Conservation (phyloP, 2,888 invertebrate species). For the Masnerella sp. region DNA sequence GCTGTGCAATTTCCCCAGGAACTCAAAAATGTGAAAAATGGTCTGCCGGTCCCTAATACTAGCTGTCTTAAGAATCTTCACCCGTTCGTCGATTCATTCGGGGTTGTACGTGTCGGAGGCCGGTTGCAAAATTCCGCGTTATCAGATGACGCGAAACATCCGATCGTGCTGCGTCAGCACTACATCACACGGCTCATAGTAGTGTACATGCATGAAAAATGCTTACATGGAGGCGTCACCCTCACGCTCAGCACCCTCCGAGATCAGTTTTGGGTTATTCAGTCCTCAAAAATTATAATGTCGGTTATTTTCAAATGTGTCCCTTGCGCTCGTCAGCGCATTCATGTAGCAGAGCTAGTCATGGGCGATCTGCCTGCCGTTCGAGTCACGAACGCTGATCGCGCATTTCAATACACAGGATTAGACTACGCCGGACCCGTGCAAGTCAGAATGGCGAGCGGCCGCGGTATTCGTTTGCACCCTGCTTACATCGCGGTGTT, state of each 20-base stretch:
- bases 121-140: too few species aligned
- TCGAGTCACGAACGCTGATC: not conserved
- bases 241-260: not conserved
- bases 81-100: too few species aligned
- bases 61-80: too few species aligned
- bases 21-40: too few species aligned
- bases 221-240: not conserved
- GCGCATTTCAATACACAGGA: not conserved
- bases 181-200: not conserved
- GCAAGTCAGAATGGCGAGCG: not conserved
- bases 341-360: not conserved
- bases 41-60: too few species aligned
- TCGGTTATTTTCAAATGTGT: not conserved
- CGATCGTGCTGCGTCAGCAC: too few species aligned
- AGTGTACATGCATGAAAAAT: constrained; percentile 1
- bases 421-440: constrained; percentile 7
- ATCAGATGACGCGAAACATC: too few species aligned
- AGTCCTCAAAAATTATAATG: not conserved
- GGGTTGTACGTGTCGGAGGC: too few species aligned
- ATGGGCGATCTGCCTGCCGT: not conserved
- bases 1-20: too few species aligned
- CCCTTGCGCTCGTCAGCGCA: not conserved
- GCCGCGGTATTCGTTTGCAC: not conserved
- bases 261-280: not conserved
- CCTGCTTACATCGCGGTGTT: not conserved